Evolutionary conservation across 1,140 invertebrate genomes (phyloP), one percentile per base, ranked within the genome.

Genomic region (Copidosoma floridanum): DNA sequence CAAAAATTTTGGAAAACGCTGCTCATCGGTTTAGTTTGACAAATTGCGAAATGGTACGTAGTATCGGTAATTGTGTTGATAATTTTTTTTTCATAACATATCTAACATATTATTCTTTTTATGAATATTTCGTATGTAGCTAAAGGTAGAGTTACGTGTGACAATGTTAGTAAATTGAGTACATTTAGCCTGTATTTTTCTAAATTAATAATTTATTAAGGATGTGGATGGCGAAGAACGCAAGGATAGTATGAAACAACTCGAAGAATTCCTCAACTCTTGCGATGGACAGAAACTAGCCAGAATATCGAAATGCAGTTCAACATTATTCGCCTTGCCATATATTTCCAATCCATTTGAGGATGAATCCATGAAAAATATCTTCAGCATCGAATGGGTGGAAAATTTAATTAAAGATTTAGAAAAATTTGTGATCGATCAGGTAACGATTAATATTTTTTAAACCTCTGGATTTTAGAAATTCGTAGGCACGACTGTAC

Each of bases 241-340:
- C n/a, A n/a, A n/a, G n/a, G 52, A 66, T 11, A 66, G 48, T 20
- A 85, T 85, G 83, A 67, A 70, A 14, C 74, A 79, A 35, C 82
- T 85, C 57, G 79, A 82, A 61, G 69, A 69, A 26, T 87, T 82
- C 67, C 68, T 87, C 11, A 81, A 81, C 63, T 82, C 77, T 1
- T 74, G 78, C 65, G 84, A 84, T 38, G 57, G 57, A 11, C 57
- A 53, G 26, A 53, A 53, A 27, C 53, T 60, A 50, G 71, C 77
- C 8, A 71, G 77, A 38, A 75, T 85, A 14, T 83, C 83, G 51
- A 74, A 82, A 51, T 83, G 83, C 40, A 77, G 76, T 52, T 83
- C 86, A 64, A 79, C 82, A 7, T 85, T 79, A 65, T 86, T 84
- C 69, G 84, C 84, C 32, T 67, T 87, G 23, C 84, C 85, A 0